These are phyloP conservation scores for Opisthograptis luteolata DNA, from an alignment of 2,888 invertebrate species.

Conservation along the genomic window DNA sequence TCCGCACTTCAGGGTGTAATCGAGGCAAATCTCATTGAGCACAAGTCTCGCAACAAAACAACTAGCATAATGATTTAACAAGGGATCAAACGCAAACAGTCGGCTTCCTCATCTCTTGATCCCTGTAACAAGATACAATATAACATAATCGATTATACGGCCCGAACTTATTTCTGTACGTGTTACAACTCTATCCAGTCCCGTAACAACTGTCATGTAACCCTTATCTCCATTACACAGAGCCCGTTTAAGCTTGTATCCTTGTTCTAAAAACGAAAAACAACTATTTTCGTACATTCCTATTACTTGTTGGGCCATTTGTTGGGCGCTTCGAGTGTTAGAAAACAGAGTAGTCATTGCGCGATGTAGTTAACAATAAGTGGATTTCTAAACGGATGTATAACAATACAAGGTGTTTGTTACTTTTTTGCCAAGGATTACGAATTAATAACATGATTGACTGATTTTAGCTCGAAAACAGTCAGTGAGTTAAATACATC, in stretches of 20 bases:
- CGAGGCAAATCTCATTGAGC: constrained; percentile 9
- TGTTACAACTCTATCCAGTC: constrained; percentile 22
- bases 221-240: constrained; percentile 24
- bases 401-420: too few relatives aligned
- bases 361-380: too few relatives aligned
- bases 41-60: constrained; percentile 36
- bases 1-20: background rate
- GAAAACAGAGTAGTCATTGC: constrained; percentile 38
- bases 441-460: too few relatives aligned
- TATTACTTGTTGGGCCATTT: constrained; percentile 67
- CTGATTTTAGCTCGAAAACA: too few relatives aligned
- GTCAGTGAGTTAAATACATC: too few relatives aligned
- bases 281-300: constrained; percentile 35
- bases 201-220: background rate
- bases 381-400: too few relatives aligned
- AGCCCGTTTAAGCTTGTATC: constrained; percentile 30
- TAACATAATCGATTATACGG: constrained; percentile 74
- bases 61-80: constrained; percentile 42
- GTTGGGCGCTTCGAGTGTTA: constrained; percentile 45
- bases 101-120: constrained; percentile 45
- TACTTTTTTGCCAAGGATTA: too few relatives aligned
- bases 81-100: constrained; percentile 48
- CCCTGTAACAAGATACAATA: constrained; percentile 65
- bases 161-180: constrained; percentile 62
- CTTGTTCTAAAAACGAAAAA: constrained; percentile 12